Evolutionary conservation across 2,888 invertebrate genomes (phyloP).

Genomic region (Oligia strigilis): DNA sequence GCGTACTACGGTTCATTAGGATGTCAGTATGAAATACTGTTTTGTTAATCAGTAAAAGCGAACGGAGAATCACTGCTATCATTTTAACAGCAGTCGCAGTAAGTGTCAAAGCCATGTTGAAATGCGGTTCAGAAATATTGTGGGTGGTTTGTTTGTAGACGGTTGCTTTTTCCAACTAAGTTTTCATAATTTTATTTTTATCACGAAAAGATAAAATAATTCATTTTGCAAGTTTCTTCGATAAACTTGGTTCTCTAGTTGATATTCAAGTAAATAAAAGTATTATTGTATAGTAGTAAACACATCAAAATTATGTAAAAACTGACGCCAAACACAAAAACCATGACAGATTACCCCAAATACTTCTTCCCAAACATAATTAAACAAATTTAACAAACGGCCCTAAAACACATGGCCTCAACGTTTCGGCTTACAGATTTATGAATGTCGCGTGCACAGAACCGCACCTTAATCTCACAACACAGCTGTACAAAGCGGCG

Average conservation of each 20-base stretch:
- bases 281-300: too few relatives aligned
- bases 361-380: slow-evolving; percentile 42
- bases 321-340: neutral
- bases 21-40: slow-evolving; percentile 38
- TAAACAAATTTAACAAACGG: slow-evolving; percentile 46
- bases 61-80: slow-evolving; percentile 13
- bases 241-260: neutral
- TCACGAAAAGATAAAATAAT: too few relatives aligned
- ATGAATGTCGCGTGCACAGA: slow-evolving; percentile 61
- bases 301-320: neutral
- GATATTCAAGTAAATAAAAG: neutral
- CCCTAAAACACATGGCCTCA: slow-evolving; percentile 51
- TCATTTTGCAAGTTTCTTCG: neutral
- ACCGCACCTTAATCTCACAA: slow-evolving; percentile 63
- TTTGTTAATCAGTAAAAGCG: slow-evolving; percentile 38
- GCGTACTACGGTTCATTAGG: slow-evolving; percentile 57
- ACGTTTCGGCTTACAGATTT: slow-evolving; percentile 59
- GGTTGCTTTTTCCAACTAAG: neutral
- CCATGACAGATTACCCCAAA: slow-evolving; percentile 10
- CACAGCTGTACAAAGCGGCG: slow-evolving; percentile 26
- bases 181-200: neutral
- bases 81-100: slow-evolving; percentile 2
- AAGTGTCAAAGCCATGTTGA: neutral
- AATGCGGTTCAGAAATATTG: slow-evolving; percentile 9
- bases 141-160: neutral